A percentile compares a stretch with the other conserved stretches of the same genome.
Conservation (phyloP, 2,888 invertebrate genomes). For the Blera fallax region DNA sequence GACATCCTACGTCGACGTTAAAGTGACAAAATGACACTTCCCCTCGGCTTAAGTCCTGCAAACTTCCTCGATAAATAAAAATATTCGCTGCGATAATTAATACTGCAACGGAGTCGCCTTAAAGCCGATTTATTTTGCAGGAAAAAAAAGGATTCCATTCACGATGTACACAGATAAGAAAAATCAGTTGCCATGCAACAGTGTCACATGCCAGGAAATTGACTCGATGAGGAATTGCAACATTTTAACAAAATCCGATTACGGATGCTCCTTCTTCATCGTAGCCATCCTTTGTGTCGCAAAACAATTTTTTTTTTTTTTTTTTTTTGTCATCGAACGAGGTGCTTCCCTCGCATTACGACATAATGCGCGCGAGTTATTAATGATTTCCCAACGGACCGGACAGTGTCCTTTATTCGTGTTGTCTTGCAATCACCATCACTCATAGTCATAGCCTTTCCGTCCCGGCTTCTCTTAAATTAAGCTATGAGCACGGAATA, state of each 20-base stretch:
- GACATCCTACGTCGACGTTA: no score
- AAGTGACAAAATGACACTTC: not conserved
- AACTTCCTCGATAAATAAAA: not conserved
- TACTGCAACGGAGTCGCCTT: not conserved
- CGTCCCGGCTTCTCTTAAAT: constrained; percentile 49
- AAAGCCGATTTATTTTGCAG: constrained; percentile 42
- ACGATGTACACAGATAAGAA: constrained; percentile 22
- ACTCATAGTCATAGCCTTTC: constrained; percentile 69
- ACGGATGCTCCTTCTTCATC: constrained; percentile 23
- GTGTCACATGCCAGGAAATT: constrained; percentile 68
- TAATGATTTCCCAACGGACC: constrained; percentile 58
- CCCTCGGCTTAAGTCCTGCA: not conserved
- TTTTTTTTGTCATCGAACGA: constrained; percentile 18
- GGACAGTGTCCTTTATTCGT: constrained; percentile 70
- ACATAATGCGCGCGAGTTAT: constrained; percentile 69
- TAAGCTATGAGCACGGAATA: constrained; percentile 75
- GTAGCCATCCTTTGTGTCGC: constrained; percentile 21
- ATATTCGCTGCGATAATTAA: not conserved
- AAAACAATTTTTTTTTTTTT: constrained; percentile 24
- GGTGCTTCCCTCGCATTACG: constrained; percentile 48
- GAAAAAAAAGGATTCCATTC: constrained; percentile 17
- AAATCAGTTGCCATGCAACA: constrained; percentile 59
- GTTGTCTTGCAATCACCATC: constrained; percentile 70
- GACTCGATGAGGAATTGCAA: constrained; percentile 70
- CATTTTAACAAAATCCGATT: constrained; percentile 63